Evolutionary conservation across 2,113 vertebrate genomes (phyloP).

Genomic region (Cephalopterus ornatus): DNA sequence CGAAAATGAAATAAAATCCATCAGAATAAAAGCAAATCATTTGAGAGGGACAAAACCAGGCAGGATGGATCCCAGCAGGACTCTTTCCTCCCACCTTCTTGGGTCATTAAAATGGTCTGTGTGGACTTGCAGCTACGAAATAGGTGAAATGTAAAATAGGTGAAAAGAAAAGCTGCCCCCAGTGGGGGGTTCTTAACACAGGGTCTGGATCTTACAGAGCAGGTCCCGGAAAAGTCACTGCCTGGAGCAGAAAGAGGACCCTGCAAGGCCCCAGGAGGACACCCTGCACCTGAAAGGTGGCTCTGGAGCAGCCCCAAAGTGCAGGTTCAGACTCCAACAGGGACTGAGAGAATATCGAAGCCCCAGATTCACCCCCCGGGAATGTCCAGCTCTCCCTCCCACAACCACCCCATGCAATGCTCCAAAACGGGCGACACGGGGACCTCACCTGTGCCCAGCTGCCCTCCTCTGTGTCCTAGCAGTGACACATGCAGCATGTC

Average conservation of each 20-base stretch:
- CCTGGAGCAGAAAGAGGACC: background rate
- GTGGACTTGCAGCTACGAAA: background rate
- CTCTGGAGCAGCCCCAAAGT: background rate
- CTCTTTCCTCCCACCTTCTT: background rate
- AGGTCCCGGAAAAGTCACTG: background rate
- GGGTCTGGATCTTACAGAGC: background rate
- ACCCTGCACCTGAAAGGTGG: too few species aligned
- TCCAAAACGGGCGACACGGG: fast-evolving
- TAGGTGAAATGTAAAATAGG: background rate
- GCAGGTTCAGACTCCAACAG: background rate
- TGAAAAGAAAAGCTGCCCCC: too few species aligned
- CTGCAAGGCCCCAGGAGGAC: background rate
- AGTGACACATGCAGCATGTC: constrained; percentile 77
- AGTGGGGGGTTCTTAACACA: background rate
- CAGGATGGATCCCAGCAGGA: background rate
- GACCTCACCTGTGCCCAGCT: constrained; percentile 98
- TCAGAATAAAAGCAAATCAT: background rate
- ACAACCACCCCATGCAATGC: background rate
- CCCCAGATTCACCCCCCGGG: background rate
- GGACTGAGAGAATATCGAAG: background rate
- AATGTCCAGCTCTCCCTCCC: background rate
- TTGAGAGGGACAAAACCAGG: background rate
- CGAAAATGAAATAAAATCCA: background rate
- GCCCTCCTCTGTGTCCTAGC: constrained; percentile 94
- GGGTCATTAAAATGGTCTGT: background rate